These are phyloP conservation scores for Eidolon helvum DNA, from an alignment of 2,113 vertebrate genomes.

Conservation along the genomic window DNA sequence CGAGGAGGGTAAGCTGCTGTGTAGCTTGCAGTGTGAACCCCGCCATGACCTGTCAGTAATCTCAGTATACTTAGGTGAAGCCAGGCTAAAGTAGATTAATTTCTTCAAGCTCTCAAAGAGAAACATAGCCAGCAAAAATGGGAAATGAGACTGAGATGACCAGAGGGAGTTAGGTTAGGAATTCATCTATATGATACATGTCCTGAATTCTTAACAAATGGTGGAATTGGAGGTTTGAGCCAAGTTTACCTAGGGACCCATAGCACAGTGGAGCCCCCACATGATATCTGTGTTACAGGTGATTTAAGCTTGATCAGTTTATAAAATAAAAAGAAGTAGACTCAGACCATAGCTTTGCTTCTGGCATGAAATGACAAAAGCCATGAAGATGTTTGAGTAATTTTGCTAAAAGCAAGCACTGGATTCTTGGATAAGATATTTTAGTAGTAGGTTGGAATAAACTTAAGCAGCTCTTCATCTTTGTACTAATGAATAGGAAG, in stretches of 20 bases:
- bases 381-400: background rate
- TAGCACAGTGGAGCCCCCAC: background rate
- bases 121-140: background rate
- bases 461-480: background rate
- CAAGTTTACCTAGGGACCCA: background rate
- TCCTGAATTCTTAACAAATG: background rate
- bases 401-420: constrained; percentile 18
- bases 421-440: background rate
- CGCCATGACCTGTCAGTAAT: background rate
- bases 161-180: background rate
- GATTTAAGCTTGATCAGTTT: background rate
- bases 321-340: background rate
- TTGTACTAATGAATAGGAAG: background rate
- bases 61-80: background rate
- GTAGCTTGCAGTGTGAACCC: background rate
- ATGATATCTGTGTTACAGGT: background rate
- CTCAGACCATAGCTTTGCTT: background rate
- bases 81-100: background rate
- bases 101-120: background rate
- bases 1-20: no score
- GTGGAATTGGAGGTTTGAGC: background rate
- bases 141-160: background rate
- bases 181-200: background rate
- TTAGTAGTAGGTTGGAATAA: background rate
- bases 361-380: background rate